phyloP scores from a whole-genome alignment of 2,888 invertebrate genomes.

The Aphrophora alni region DNA sequence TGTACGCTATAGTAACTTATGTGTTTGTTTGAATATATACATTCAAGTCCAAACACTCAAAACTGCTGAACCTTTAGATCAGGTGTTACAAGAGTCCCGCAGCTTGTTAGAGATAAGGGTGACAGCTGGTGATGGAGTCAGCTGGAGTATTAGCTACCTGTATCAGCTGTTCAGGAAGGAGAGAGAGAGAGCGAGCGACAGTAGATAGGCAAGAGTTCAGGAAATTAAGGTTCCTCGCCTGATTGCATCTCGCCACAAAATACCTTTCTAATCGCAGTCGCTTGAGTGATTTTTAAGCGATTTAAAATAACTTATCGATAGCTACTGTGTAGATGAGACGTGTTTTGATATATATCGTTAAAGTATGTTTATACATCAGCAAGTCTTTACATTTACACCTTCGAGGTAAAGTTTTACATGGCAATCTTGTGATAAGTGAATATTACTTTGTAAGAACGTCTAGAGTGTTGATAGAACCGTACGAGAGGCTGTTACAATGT shows the following conservation, averaged over 20 bases:
- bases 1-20: too few species aligned
- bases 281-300: not conserved
- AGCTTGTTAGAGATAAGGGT: not conserved
- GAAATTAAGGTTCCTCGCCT: constrained; percentile 6
- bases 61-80: too few species aligned
- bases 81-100: not conserved
- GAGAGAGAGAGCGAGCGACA: not conserved
- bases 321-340: not conserved
- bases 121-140: not conserved
- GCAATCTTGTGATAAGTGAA: not conserved
- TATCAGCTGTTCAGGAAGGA: constrained; percentile 9
- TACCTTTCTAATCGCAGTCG: not conserved
- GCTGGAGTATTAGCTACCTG: not conserved
- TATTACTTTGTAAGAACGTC: not conserved
- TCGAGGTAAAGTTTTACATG: not conserved
- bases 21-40: too few species aligned
- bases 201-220: not conserved
- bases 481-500: too few species aligned
- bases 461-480: too few species aligned
- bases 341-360: not conserved
- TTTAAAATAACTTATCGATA: not conserved
- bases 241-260: not conserved
- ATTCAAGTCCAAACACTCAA: too few species aligned
- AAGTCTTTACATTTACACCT: not conserved
- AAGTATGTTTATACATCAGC: not conserved